Base-by-base conservation (phyloP, 2,888 invertebrate species). In the Stenolophus ochropezus region DNA sequence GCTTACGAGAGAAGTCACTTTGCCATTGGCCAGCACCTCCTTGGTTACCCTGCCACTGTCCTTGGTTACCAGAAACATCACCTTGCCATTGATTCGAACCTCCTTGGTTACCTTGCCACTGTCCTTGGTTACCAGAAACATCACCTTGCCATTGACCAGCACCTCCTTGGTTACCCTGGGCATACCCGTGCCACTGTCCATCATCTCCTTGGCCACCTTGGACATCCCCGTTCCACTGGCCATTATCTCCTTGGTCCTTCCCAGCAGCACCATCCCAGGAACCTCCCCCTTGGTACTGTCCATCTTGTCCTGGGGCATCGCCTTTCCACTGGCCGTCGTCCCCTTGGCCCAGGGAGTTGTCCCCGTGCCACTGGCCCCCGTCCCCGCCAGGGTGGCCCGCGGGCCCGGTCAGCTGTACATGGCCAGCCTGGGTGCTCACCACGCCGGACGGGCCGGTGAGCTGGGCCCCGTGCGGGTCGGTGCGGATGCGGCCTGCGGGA, bases 101-200 rank as follows among this genome's bases (percentile, higher is more conserved):
- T 4, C 53, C 18, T 14, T 53, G 18, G 14, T 14, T 6, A 6
- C 61, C 61, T n/a, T 61, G 6, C 61, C 61, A 61, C 11, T 61
- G 61, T 21, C n/a, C n/a, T n/a, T n/a, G n/a, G n/a, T n/a, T n/a
- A n/a, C n/a, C n/a, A n/a, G n/a, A n/a, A n/a, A n/a, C n/a, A n/a
- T n/a, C n/a, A n/a, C n/a, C n/a, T n/a, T n/a, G n/a, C n/a, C n/a
- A n/a, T n/a, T n/a, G n/a, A n/a, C 61, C 61, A 21, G 21, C 61
- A 25, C 25, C 25, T 8, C n/a, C 21, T 1, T 25, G 23, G 23
- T 61, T 23, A 25, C 16, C 16, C 23, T 21, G n/a, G 4, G 25
- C 21, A 25, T 61, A 21, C 8, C 61, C 61, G n/a, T 61, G 53
- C 61, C 61, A 61, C 25, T 61, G 61, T 2, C 61, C 61, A 25